phyloP scores from a whole-genome alignment of 2,113 vertebrate species.

The Cebidichthys violaceus region DNA sequence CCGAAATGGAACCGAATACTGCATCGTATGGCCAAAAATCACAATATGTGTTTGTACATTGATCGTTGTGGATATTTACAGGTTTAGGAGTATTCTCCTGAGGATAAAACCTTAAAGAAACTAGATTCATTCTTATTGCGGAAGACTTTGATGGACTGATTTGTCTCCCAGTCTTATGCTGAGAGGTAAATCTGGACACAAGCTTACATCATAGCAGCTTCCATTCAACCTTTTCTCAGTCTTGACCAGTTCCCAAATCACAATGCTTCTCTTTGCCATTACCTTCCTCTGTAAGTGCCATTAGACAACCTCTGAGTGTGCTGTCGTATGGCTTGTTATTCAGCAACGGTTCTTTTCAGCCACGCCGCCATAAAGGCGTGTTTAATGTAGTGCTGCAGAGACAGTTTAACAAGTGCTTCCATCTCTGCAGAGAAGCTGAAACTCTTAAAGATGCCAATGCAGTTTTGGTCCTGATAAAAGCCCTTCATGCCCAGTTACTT shows the following conservation, averaged over 20 bases:
- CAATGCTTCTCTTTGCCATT: not conserved
- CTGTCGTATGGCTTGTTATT: slow-evolving; percentile 11
- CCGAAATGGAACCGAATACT: too few relatives aligned
- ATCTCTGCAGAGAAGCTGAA: slow-evolving; percentile 13
- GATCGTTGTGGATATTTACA: too few relatives aligned
- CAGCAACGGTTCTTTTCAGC: not conserved
- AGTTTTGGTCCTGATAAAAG: not conserved
- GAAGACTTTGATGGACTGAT: too few relatives aligned
- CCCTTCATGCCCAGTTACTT: slow-evolving; percentile 21
- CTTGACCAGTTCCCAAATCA: not conserved
- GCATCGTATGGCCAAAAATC: not conserved
- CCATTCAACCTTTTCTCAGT: not conserved
- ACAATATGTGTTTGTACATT: too few relatives aligned
- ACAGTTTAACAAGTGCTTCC: not conserved
- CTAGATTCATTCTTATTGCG: too few relatives aligned
- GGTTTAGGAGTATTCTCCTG: too few relatives aligned
- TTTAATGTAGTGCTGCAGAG: slow-evolving; percentile 4
- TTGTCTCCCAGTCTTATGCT: too few relatives aligned
- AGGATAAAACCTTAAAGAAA: too few relatives aligned
- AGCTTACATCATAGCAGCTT: not conserved
- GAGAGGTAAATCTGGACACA: not conserved
- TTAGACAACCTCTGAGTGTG: not conserved
- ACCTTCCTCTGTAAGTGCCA: not conserved
- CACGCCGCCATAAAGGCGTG: not conserved
- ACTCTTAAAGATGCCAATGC: not conserved